These are phyloP conservation scores for Micrastur ruficollis DNA, from an alignment of 2,797 vertebrate genomes.

Conservation along the genomic window DNA sequence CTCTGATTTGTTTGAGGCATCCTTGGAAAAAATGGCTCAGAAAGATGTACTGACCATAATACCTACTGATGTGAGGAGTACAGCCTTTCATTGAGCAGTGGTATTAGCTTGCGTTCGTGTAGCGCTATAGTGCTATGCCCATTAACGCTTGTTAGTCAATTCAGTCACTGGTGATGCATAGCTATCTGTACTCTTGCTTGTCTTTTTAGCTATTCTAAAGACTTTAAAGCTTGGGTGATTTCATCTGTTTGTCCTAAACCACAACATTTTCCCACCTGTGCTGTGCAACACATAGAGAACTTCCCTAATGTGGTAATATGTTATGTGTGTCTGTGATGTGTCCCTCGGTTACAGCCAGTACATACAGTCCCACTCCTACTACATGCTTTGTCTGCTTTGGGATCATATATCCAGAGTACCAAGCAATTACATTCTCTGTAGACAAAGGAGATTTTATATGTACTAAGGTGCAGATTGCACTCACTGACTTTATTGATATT, in stretches of 20 bases:
- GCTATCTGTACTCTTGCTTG: not conserved
- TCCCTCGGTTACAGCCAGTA: not conserved
- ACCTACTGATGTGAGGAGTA: not conserved
- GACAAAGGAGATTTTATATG: not conserved
- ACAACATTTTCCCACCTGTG: not conserved
- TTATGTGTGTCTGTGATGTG: fast-evolving
- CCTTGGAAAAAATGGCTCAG: not conserved
- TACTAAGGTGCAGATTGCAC: not conserved
- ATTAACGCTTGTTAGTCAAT: not conserved
- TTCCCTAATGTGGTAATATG: not conserved
- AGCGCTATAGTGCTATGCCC: not conserved
- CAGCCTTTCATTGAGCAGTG: not conserved
- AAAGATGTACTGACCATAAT: not conserved
- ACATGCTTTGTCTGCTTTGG: not conserved
- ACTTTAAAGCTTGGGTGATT: not conserved
- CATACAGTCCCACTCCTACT: not conserved
- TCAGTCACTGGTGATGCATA: not conserved
- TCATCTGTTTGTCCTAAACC: not conserved
- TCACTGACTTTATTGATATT: not conserved
- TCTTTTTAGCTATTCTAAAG: not conserved
- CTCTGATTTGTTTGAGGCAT: not conserved
- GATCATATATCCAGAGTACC: not conserved
- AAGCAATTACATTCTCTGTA: not conserved
- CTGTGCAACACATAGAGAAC: not conserved
- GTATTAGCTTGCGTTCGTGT: fast-evolving